Evolutionary conservation across 2,888 invertebrate genomes (phyloP).

Genomic region (Xylota sylvarum): DNA sequence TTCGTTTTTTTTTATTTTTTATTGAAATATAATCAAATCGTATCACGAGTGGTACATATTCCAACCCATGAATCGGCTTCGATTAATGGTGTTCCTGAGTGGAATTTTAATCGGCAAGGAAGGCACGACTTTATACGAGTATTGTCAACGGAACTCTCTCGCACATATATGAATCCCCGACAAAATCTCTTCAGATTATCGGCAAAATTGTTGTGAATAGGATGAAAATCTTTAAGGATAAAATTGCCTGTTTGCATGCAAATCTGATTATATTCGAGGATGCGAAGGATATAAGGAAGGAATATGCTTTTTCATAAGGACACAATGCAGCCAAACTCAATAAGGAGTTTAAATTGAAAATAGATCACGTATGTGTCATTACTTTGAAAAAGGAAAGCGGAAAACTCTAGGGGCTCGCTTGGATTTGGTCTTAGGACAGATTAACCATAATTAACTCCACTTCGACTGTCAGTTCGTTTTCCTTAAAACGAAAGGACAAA

Average conservation of each 20-base stretch:
- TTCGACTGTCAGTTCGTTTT: no score
- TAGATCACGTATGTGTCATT: neutral
- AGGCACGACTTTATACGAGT: neutral
- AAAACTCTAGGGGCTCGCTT: no score
- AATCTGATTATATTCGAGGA: conserved; percentile 30
- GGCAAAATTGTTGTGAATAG: conserved; percentile 28
- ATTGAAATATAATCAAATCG: conserved; percentile 43
- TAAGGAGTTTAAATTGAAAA: neutral
- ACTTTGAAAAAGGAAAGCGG: neutral
- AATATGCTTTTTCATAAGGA: neutral
- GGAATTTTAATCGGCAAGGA: conserved; percentile 49
- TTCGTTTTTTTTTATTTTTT: neutral
- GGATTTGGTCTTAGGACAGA: neutral
- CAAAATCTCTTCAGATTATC: conserved; percentile 35
- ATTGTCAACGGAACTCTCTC: neutral
- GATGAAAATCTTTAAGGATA: neutral
- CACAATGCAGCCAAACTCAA: conserved; percentile 8
- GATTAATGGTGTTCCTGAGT: conserved; percentile 49
- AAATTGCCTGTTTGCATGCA: conserved; percentile 50
- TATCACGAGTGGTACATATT: conserved; percentile 7
- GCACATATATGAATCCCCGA: conserved; percentile 27
- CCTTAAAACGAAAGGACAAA: no score
- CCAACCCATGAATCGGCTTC: conserved; percentile 1
- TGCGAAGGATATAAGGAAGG: neutral
- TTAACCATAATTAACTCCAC: neutral